These are phyloP conservation scores for Marisa cornuarietis DNA, from an alignment of 1,140 invertebrate species.

Conservation along the genomic window DNA sequence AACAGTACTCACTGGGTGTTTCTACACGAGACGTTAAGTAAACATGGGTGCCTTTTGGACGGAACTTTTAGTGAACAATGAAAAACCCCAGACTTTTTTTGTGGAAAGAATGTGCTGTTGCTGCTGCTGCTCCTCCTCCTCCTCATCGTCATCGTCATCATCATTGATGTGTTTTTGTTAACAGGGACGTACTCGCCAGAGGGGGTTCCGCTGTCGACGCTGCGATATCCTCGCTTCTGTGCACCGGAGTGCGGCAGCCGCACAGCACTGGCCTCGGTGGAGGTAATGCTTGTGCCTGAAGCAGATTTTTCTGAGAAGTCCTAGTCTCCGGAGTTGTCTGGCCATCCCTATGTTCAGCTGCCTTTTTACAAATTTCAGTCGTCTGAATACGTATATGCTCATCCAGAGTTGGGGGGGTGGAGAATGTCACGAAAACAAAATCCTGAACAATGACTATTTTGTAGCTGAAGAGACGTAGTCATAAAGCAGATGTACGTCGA, in stretches of 20 bases:
- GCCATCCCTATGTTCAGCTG: no score
- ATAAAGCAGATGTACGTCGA: no score
- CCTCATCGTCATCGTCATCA: neutral
- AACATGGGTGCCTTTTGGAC: no score
- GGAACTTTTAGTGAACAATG: no score
- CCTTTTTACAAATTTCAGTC: no score
- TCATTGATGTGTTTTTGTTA: slow-evolving; percentile 11
- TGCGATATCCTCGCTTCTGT: slow-evolving; percentile 82
- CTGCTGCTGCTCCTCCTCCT: neutral
- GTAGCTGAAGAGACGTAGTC: no score
- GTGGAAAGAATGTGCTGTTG: neutral
- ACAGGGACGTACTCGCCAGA: slow-evolving; percentile 50
- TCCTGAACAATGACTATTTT: no score
- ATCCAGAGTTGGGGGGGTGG: no score
- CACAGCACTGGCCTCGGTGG: slow-evolving; percentile 90
- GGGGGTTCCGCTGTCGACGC: slow-evolving; percentile 86
- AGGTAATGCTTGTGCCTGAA: slow-evolving; percentile 64
- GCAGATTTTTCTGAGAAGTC: no score
- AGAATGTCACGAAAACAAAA: no score
- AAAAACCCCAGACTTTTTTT: neutral
- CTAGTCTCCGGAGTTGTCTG: no score
- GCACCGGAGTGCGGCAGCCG: slow-evolving; percentile 84
- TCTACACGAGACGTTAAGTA: neutral
- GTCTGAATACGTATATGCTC: no score
- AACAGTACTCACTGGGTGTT: neutral